These are phyloP conservation scores for Harpegnathos saltator DNA, from an alignment of 1,140 invertebrate species.

Conservation along the genomic window DNA sequence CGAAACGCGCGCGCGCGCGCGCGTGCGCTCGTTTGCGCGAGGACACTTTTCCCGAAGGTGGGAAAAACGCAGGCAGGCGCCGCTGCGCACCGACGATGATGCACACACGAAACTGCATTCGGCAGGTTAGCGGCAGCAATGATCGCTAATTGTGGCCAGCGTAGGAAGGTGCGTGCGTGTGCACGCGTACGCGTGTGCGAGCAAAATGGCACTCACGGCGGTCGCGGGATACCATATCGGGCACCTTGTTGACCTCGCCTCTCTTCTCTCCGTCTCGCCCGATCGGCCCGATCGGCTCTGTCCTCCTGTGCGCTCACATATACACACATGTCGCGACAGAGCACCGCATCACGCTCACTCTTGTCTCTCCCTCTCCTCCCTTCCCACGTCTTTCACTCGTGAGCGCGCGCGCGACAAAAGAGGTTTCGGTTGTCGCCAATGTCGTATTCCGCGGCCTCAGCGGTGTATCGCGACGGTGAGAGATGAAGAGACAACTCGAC, in stretches of 20 bases:
- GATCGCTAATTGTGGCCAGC: constrained; percentile 79
- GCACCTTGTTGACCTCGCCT: constrained; percentile 86
- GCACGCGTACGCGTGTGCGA: constrained; percentile 52
- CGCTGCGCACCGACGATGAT: constrained; percentile 41
- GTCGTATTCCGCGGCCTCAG: constrained; percentile 52
- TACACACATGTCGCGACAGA: not conserved
- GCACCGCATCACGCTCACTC: constrained; percentile 8
- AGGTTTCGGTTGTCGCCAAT: constrained; percentile 70
- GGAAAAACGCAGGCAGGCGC: not conserved
- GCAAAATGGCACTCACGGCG: constrained; percentile 81
- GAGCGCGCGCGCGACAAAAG: constrained; percentile 58
- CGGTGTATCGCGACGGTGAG: constrained; percentile 21
- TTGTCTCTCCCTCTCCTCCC: constrained; percentile 62
- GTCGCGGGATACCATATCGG: constrained; percentile 85
- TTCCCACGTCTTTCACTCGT: constrained; percentile 73
- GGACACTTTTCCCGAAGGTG: not conserved
- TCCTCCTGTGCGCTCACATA: constrained; percentile 9
- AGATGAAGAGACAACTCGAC: not conserved
- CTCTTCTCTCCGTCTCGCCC: constrained; percentile 77
- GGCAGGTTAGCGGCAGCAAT: constrained; percentile 69
- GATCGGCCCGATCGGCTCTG: constrained; percentile 15
- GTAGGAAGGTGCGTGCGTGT: constrained; percentile 70
- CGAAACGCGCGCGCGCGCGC: too few species aligned
- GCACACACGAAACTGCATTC: constrained; percentile 67
- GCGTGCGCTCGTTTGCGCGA: not conserved